These are phyloP conservation scores for Camponotus pennsylvanicus DNA, from an alignment of 1,140 invertebrate species.

Conservation along the genomic window DNA sequence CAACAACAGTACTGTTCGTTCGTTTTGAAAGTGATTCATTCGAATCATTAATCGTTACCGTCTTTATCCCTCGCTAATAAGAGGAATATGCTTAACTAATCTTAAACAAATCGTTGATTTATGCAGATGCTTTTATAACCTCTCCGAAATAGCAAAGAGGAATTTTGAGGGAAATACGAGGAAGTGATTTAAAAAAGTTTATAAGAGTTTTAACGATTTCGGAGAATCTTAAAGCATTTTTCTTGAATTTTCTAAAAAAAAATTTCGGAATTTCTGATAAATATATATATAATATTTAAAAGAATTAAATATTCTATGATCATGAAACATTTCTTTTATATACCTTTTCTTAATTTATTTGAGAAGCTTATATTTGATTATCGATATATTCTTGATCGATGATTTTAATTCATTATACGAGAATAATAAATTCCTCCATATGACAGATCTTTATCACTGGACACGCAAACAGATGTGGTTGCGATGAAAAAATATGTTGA, in stretches of 20 bases:
- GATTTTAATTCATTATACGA: background rate
- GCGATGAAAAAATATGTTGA: background rate
- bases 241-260: background rate
- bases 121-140: background rate
- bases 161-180: background rate
- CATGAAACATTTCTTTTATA: background rate
- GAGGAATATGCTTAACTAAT: slow-evolving; percentile 9
- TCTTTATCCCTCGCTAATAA: background rate
- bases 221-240: background rate
- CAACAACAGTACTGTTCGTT: background rate
- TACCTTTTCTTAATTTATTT: background rate
- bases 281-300: background rate
- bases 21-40: slow-evolving; percentile 15
- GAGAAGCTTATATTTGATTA: background rate
- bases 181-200: background rate
- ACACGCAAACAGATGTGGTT: too few relatives aligned
- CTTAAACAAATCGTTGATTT: slow-evolving; percentile 32
- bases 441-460: background rate
- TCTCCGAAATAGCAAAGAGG: background rate
- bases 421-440: background rate
- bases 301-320: background rate
- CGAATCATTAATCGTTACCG: slow-evolving; percentile 14
- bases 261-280: background rate
- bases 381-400: background rate
- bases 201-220: background rate